These are phyloP conservation scores for Coptodon bakossiorum DNA, from an alignment of 2,113 vertebrate genomes.

Conservation along the genomic window DNA sequence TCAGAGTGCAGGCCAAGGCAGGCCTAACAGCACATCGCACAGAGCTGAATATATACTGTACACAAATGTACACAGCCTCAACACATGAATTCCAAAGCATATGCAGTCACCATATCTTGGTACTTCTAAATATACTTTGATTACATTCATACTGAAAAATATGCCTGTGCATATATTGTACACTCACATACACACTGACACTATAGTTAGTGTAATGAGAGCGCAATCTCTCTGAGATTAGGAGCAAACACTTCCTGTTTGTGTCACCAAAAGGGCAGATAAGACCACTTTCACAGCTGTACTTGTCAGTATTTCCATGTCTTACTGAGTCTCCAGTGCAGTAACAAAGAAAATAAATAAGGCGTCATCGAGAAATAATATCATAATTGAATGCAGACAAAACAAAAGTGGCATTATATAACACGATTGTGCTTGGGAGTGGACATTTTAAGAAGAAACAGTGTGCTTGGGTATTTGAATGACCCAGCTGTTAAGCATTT, in stretches of 20 bases:
- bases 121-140: neutral
- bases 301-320: neutral
- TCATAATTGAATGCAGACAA: neutral
- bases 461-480: neutral
- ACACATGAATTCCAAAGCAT: neutral
- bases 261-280: neutral
- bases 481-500: neutral
- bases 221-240: neutral
- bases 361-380: neutral
- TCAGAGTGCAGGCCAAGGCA: neutral
- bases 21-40: neutral
- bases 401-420: neutral
- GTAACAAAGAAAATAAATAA: neutral
- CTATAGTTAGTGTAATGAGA: neutral
- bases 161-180: neutral
- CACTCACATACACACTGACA: neutral
- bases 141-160: neutral
- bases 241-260: constrained; percentile 39
- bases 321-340: neutral
- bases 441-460: neutral
- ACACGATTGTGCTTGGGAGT: neutral
- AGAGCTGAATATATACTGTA: neutral
- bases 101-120: neutral
- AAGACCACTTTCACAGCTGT: neutral
- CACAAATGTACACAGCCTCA: neutral